Base-by-base conservation (phyloP, 2,888 invertebrate genomes). In the Rhabditoides inermis region DNA sequence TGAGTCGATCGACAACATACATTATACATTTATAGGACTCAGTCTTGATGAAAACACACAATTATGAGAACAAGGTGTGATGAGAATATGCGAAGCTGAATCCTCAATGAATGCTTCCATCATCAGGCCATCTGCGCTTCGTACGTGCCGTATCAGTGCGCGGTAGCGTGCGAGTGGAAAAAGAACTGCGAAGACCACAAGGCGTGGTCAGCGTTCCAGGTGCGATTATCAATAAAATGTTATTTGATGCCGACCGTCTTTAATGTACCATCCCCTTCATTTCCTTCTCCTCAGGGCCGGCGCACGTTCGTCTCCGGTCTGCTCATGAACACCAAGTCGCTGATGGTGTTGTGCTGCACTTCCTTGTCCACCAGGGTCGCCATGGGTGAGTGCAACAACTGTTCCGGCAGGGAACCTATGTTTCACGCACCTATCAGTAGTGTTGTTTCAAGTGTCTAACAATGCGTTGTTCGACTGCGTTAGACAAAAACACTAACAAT, bases 91-190 rank as follows among this genome's bases (percentile, higher is more conserved):
- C 10, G 15, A 32, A 15, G 35, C 10, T 12, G 35, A 10, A 12
- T 32, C 15, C 15, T 32, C 35, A 15, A 15, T 32, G 35, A 10
- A 32, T 32, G 35, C 10, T n/a, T n/a, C n/a, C n/a, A n/a, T n/a
- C n/a, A n/a, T n/a, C 54, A 70, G 70, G 66, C 73, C n/a, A 60
- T 73, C 30, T 75, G 73, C 47, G 70, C 73, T 28, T 63, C 65
- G 23, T 63, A 74, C 48, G 58, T 69, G 25, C 65, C 64, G 22
- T 71, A 70, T 51, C 57, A 63, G 18, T 72, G 72, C 40, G 61
- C 70, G 6, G 59, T 59, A 6, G 56, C 66, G 27, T 69, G 69
- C 49, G 73, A 74, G 53, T 73, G 71, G 73, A 58, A 66, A 42
- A 61, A 65, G 22, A 61, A 60, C 32, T 72, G 72, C 49, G 56